Base-by-base conservation (phyloP, 2,797 vertebrate species). In the Adelosebastes latens region DNA sequence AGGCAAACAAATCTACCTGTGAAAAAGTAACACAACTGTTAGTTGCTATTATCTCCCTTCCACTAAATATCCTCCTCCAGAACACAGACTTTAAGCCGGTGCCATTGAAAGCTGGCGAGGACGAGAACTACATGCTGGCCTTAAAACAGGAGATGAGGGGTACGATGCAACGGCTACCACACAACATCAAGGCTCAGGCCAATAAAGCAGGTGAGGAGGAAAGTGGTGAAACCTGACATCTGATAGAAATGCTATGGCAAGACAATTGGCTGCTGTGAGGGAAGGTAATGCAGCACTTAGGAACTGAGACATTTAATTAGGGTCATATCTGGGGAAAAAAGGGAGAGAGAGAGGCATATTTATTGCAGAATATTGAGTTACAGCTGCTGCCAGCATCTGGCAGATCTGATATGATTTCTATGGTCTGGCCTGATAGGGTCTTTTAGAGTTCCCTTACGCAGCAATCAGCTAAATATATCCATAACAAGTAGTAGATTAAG, bases 121-220 rank as follows among this genome's bases (percentile, higher is more conserved):
- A 95, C 8, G 96, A 97, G 88, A 95, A 97, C 83, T 98, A 98
- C 88, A 96, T 98, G 95, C 91, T 98, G 89, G 96, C 96, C 83
- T 93, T 98, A 90, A 98, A 99, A 90, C 97, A 98, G 94, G 97
- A 98, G 91, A 89, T 98, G 92, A 96, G 97, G 91, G 96, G 90
- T 86, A 89, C 95, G 6, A 97, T 96, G 96, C 97, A 96, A 84
- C 92, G 87, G 78, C 93, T 95, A 62, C 97, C 97, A 2, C 97
- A 96, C 90, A 96, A 96, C 92, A 94, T 99, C 85, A 93, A 95
- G 81, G 73, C 87, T 55, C 80, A 75, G 4, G 74, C 91, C 53
- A 90, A 91, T 59, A 96, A 89, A 79, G 84, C 94, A 93, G 96
- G 97, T 97, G 85, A 89, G 93, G 82, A 34, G 29, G 62, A 73